These are phyloP conservation scores for Huso huso DNA, from an alignment of 2,797 vertebrate genomes.

Conservation along the genomic window DNA sequence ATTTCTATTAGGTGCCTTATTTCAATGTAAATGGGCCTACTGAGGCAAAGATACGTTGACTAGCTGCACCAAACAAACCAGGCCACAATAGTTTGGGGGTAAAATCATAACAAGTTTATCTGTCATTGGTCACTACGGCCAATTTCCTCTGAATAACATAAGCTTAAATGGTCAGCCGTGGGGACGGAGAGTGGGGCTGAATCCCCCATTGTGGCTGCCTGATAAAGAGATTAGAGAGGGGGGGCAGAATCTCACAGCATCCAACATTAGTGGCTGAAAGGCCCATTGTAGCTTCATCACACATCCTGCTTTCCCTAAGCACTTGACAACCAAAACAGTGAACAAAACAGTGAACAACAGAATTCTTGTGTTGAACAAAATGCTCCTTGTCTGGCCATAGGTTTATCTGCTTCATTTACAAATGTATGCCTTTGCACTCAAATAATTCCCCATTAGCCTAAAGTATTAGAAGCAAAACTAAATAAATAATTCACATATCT, in stretches of 20 bases:
- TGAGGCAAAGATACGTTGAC: slow-evolving; percentile 33
- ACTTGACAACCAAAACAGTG: slow-evolving; percentile 74
- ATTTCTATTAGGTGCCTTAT: slow-evolving; percentile 22
- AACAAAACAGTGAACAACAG: slow-evolving; percentile 71
- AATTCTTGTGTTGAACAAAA: slow-evolving; percentile 82
- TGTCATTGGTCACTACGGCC: slow-evolving; percentile 48
- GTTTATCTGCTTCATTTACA: slow-evolving; percentile 79
- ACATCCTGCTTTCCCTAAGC: slow-evolving; percentile 75
- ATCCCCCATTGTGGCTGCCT: slow-evolving; percentile 66
- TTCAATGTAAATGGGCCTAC: slow-evolving; percentile 25
- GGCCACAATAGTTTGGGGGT: slow-evolving; percentile 20
- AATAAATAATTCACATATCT: slow-evolving; percentile 67
- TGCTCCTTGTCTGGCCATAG: slow-evolving; percentile 64
- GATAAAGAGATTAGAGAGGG: slow-evolving; percentile 77
- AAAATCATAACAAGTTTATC: slow-evolving; percentile 20
- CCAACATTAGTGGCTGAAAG: slow-evolving; percentile 65
- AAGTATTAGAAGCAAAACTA: slow-evolving; percentile 60
- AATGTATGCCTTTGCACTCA: slow-evolving; percentile 74
- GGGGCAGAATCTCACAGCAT: slow-evolving; percentile 72
- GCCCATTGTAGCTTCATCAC: slow-evolving; percentile 71
- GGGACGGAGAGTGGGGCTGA: slow-evolving; percentile 57
- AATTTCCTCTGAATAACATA: slow-evolving; percentile 50
- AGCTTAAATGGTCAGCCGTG: slow-evolving; percentile 51
- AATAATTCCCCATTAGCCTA: slow-evolving; percentile 64
- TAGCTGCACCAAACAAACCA: slow-evolving; percentile 25